A percentile compares a stretch with the other conserved stretches of the same genome.
Conservation (phyloP, 2,113 vertebrate genomes). For the Neoarius graeffei region DNA sequence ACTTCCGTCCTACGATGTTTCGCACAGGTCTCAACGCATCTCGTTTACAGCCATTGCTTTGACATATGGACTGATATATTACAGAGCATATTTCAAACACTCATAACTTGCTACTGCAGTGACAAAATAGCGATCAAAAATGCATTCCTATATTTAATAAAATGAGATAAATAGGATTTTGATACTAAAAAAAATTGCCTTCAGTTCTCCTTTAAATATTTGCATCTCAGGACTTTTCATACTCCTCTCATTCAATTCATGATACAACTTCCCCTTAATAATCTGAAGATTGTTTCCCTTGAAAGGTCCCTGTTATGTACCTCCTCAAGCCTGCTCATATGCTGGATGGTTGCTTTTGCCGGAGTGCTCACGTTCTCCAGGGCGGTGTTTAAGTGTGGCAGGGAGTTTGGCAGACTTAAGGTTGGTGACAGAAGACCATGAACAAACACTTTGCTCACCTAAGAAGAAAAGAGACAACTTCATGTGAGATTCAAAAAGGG, state of each 20-base stretch:
- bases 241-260: slow-evolving; percentile 3
- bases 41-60: too few relatives aligned
- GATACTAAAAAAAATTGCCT: too few relatives aligned
- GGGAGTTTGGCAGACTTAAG: slow-evolving; percentile 77
- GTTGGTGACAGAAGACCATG: slow-evolving; percentile 84
- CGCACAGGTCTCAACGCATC: too few relatives aligned
- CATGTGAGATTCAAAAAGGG: not conserved
- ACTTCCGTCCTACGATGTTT: too few relatives aligned
- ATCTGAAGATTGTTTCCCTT: not conserved
- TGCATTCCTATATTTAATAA: too few relatives aligned
- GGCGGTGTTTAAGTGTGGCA: slow-evolving; percentile 78
- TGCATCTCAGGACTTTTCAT: not conserved
- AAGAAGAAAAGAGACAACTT: slow-evolving; percentile 7
- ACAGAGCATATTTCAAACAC: too few relatives aligned
- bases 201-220: not conserved
- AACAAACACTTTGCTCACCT: slow-evolving; percentile 97
- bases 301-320: slow-evolving; percentile 60
- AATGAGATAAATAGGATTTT: too few relatives aligned
- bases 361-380: slow-evolving; percentile 85
- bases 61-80: too few relatives aligned
- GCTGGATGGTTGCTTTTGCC: slow-evolving; percentile 78
- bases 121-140: too few relatives aligned
- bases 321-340: slow-evolving; percentile 86
- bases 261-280: not conserved
- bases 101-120: too few relatives aligned